Evolutionary conservation across 1,140 invertebrate species (phyloP), one percentile per base, ranked within the genome.

Genomic region (Drosophila funebris): DNA sequence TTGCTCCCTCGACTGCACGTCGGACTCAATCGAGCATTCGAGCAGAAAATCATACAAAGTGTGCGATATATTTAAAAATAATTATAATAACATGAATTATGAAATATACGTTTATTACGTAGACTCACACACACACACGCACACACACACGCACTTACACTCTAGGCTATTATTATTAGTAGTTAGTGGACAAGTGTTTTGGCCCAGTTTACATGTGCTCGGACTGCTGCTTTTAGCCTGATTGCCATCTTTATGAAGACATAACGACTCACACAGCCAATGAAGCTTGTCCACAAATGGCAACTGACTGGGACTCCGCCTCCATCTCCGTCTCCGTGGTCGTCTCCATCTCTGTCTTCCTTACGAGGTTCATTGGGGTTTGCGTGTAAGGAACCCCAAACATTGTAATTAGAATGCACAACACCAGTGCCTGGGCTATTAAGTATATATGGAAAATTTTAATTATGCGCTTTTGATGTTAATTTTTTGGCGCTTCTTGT

Each of bases 241-340:
- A 89, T 89, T 85, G 83, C 74, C 70, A 85, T 77, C 78, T 90
- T 90, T 90, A 90, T 90, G 87, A 90, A 90, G 87, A 90, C 87
- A 90, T 90, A 87, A 83, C 82, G 78, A 73, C 64, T 24, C 50
- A 13, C 31, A 24, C 48, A 57, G 54, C 69, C 53, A 57, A 50
- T 69, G 66, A 66, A 57, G 63, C 52, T 48, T 37, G 27, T 54
- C 61, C 61, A 53, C 24, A 29, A 20, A 43, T n/a, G 22, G 22
- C 31, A 33, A 33, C 27, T 31, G 20, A 46, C 4, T 52, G 33
- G 27, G 0, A 31, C 43, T n/a, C 20, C 44, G 16, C 3, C 20
- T 22, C 16, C 18, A 13, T 9, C 20, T 13, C 5, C 24, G 8
- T 9, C 44, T 48, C 2, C 24, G n/a, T n/a, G n/a, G n/a, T n/a